Percentiles rank a stretch among this genome's conserved stretches.
Conservation (phyloP, 2,113 vertebrate genomes). For the Brachionichthys hirsutus region DNA sequence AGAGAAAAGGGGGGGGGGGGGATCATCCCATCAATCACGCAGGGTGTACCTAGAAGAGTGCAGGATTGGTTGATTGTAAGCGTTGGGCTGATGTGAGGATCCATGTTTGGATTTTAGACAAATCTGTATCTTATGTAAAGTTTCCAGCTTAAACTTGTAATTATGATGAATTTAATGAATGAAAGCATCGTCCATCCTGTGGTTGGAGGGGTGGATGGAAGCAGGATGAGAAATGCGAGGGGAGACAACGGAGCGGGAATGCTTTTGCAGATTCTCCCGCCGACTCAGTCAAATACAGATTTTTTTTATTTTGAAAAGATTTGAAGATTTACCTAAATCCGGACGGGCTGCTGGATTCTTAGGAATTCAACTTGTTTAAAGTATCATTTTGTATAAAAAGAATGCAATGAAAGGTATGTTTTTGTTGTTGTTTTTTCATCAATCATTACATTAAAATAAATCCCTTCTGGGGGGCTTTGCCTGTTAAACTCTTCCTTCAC, state of each 20-base stretch:
- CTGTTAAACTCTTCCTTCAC: constrained; percentile 1
- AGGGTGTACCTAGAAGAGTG: no score
- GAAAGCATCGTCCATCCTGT: background rate
- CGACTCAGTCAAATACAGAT: background rate
- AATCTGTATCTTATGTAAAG: no score
- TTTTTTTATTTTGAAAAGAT: background rate
- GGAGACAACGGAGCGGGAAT: background rate
- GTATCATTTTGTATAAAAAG: background rate
- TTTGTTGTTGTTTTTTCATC: constrained; percentile 12
- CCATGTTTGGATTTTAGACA: no score
- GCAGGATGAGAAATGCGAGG: background rate
- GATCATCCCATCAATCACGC: background rate
- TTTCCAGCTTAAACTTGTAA: background rate
- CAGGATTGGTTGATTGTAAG: no score
- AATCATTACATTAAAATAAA: background rate
- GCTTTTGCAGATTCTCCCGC: background rate
- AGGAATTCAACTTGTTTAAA: background rate
- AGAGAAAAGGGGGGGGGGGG: constrained; percentile 8
- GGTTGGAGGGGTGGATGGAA: background rate
- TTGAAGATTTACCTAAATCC: background rate
- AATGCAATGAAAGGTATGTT: background rate
- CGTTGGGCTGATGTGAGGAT: no score
- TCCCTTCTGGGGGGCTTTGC: constrained; percentile 23
- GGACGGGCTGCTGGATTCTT: background rate
- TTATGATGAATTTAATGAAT: background rate